phyloP scores from a whole-genome alignment of 2,797 vertebrate species.

The Cyclopterus lumpus region DNA sequence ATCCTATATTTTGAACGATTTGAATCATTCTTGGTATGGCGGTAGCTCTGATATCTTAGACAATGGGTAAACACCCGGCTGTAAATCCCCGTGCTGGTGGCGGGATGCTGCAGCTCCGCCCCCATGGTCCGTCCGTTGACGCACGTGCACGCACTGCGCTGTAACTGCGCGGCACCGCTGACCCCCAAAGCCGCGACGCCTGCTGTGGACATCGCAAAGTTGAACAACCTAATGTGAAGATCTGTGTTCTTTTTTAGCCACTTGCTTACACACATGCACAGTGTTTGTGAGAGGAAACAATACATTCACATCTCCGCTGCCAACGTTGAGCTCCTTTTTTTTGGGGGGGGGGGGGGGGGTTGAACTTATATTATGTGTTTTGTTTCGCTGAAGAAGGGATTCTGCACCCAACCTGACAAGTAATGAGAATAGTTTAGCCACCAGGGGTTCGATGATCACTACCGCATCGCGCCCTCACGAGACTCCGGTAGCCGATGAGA shows the following conservation, averaged over 20 bases:
- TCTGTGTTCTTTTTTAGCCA: neutral
- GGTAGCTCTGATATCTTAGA: neutral
- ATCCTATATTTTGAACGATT: constrained; percentile 1
- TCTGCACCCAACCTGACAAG: neutral
- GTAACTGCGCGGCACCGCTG: constrained; percentile 44
- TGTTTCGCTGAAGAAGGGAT: neutral
- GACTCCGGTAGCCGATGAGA: neutral
- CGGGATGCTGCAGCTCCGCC: constrained; percentile 51
- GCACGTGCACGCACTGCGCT: neutral
- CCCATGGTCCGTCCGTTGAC: neutral
- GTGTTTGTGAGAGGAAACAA: constrained; percentile 18
- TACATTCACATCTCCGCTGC: neutral
- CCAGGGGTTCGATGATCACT: constrained; percentile 1
- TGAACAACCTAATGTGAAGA: neutral
- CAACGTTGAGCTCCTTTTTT: neutral
- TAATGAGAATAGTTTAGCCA: constrained; percentile 1
- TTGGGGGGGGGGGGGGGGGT: no score
- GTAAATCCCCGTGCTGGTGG: constrained; percentile 31
- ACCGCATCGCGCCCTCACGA: neutral
- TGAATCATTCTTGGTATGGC: neutral
- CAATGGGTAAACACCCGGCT: neutral
- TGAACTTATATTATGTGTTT: neutral
- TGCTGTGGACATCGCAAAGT: rapidly evolving
- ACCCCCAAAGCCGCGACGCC: neutral
- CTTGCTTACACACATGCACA: neutral